Evolutionary conservation across 1,140 invertebrate species (phyloP).

Genomic region (Megathymus violae): DNA sequence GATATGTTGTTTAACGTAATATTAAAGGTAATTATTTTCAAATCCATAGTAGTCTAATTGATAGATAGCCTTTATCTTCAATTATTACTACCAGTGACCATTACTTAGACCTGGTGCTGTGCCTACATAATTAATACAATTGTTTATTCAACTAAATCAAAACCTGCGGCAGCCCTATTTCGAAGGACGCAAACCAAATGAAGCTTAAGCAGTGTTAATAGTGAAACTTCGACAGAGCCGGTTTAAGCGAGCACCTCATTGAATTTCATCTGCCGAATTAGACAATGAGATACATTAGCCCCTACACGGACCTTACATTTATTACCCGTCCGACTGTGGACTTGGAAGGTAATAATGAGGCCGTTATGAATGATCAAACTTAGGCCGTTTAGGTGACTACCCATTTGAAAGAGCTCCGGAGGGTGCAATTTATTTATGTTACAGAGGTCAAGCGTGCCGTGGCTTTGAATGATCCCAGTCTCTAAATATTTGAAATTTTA

Average conservation of each 20-base stretch:
- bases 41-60: no score
- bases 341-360: conserved; percentile 7
- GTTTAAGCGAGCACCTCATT: conserved; percentile 21
- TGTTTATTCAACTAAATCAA: neutral
- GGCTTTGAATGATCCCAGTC: no score
- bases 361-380: conserved; percentile 21
- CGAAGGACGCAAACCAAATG: conserved; percentile 31
- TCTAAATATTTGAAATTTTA: no score
- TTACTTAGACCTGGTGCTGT: no score
- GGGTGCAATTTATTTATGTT: neutral
- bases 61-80: no score
- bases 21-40: no score
- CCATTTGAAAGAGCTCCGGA: neutral
- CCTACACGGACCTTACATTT: conserved; percentile 12
- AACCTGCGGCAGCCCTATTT: conserved; percentile 12
- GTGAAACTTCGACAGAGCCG: conserved; percentile 24
- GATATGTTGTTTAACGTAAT: no score
- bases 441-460: neutral
- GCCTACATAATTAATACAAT: no score
- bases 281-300: conserved; percentile 19
- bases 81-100: no score
- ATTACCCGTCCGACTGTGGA: conserved; percentile 2
- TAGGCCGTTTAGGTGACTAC: neutral
- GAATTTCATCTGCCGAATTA: conserved; percentile 30
- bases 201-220: conserved; percentile 30